Evolutionary conservation across 2,113 vertebrate species (phyloP).

Genomic region (Eidolon helvum): DNA sequence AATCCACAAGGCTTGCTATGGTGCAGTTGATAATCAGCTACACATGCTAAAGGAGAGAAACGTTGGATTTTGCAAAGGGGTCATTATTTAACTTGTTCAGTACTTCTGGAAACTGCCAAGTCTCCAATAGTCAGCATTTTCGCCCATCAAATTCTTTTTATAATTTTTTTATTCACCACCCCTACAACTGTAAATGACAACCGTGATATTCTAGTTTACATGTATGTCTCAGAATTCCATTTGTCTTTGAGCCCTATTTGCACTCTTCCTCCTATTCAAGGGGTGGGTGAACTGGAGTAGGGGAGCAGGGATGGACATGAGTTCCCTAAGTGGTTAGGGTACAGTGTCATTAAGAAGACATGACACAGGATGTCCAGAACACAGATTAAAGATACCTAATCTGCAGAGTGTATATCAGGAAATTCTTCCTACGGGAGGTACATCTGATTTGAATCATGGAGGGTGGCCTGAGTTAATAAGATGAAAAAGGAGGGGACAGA

Average conservation of each 20-base stretch:
- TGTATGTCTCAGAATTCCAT: not conserved
- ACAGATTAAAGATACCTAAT: not conserved
- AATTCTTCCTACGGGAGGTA: not conserved
- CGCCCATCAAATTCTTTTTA: not conserved
- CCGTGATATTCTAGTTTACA: not conserved
- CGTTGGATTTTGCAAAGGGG: not conserved
- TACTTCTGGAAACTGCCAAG: not conserved
- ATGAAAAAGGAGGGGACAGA: not conserved
- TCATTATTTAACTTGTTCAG: not conserved
- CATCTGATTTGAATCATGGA: not conserved
- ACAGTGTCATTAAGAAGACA: not conserved
- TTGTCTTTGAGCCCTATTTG: not conserved
- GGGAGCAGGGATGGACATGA: not conserved
- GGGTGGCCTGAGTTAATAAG: not conserved
- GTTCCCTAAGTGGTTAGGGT: not conserved
- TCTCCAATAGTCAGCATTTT: not conserved
- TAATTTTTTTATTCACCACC: not conserved
- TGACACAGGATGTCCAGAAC: not conserved
- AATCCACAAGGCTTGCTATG: not conserved
- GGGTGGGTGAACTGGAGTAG: not conserved
- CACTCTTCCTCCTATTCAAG: not conserved
- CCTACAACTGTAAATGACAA: accelerated
- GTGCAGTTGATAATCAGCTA: not conserved
- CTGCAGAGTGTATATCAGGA: not conserved
- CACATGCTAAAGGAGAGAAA: not conserved